Evolutionary conservation across 2,888 invertebrate genomes (phyloP), one percentile per base, ranked within the genome.

Genomic region (Oscheius sp.): DNA sequence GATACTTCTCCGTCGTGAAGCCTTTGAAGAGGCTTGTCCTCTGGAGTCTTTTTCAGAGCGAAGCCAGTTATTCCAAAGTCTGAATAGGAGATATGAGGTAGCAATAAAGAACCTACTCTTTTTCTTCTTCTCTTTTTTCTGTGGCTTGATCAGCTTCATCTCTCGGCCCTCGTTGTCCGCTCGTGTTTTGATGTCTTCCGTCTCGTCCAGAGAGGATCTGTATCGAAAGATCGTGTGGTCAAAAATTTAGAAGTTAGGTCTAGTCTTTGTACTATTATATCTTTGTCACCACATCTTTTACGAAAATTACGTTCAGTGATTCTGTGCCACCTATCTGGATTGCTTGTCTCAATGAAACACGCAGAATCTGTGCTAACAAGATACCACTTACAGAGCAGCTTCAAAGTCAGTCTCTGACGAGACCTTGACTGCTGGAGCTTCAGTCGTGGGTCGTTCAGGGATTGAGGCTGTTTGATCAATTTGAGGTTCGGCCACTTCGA

Each of bases 11-110:
- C 73, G 51, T 58, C 57, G 32, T 73, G 73, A 7, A 73, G 63
- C 21, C 37, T 55, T 9, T 53, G 47, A 37, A 32, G 13, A 21
- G 53, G 35, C 4, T 11, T 53, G 1, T 50, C 59, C 13, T 55
- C 68, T 4, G 33, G 9, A 9, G 48, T 21, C 29, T 63, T 73
- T 47, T 63, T 73, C 33, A 63, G n/a, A 11, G 73, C 73, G 37
- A 73, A 63, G 13, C 73, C 73, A 48, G 73, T 73, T n/a, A 73
- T 47, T 55, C 73, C 73, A 55, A 63, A 73, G 21, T 51, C 73
- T 73, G 32, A 55, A 73, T 5, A 13, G 32, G n/a, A 9, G 1
- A 10, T 66, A 2, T 50, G 9, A 7, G n/a, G 1, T 21, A 11
- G 2, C 11, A 10, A 33, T 1, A 33, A 21, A 48, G 13, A 21